Percentiles rank a stretch among this genome's conserved stretches.
Conservation (phyloP, 2,888 invertebrate genomes). For the Dicyrtoma fusca region DNA sequence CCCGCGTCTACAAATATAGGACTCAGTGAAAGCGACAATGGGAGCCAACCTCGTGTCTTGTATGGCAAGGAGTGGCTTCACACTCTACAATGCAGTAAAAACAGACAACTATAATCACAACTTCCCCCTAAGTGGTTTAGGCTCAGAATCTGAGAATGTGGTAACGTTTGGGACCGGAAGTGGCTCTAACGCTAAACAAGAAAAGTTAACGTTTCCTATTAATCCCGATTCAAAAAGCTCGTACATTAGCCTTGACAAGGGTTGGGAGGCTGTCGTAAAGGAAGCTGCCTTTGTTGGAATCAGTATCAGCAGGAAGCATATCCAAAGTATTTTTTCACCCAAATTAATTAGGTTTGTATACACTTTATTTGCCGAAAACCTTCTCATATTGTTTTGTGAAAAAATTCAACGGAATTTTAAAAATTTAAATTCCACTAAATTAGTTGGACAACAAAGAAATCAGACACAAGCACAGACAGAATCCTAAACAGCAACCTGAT, state of each 20-base stretch:
- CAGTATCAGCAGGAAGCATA: conserved; percentile 37
- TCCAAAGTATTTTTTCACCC: conserved; percentile 43
- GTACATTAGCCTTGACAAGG: conserved; percentile 12
- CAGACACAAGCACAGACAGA: not conserved
- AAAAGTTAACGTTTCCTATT: conserved; percentile 2
- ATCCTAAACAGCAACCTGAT: conserved; percentile 47
- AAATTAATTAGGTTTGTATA: conserved; percentile 41
- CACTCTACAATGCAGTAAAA: not conserved
- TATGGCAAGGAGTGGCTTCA: conserved; percentile 13
- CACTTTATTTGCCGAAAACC: too few species aligned
- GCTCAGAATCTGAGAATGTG: not conserved
- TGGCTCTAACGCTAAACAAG: not conserved
- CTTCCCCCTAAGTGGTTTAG: not conserved
- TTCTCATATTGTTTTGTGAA: too few species aligned
- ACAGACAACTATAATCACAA: not conserved
- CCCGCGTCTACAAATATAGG: too few species aligned
- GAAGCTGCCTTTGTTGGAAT: conserved; percentile 41
- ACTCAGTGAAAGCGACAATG: not conserved
- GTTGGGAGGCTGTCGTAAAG: conserved; percentile 13
- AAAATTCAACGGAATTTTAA: not conserved
- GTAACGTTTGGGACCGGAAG: conserved; percentile 12
- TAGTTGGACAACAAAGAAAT: too few species aligned
- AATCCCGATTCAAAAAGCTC: not conserved
- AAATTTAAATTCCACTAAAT: not conserved
- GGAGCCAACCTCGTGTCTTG: not conserved